Evolutionary conservation across 2,888 invertebrate genomes (phyloP), one percentile per base, ranked within the genome.

Genomic region (Orchestes rusci): DNA sequence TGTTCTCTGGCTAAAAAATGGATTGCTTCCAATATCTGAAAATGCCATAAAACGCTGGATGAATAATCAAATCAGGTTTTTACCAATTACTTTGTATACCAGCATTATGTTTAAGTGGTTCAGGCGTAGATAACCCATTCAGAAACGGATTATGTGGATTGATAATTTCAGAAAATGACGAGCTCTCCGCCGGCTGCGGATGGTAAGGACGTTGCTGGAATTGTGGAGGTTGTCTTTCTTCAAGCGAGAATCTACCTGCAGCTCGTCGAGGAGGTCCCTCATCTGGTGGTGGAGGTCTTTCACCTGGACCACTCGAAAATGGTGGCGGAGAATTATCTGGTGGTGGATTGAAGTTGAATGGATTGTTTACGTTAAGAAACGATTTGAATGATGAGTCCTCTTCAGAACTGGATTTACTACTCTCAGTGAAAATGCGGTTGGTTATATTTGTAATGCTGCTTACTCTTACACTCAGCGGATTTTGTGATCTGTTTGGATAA

Each of bases 301-400:
- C n/a, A n/a, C n/a, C n/a, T n/a, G n/a, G 31, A 31, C 20, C 35
- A 12, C 20, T 16, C 2, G 27, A 12, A 34, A 15, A 13, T 31
- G 31, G 17, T n/a, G 42, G 38, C 2, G 50, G 45, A 18, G 44
- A 30, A 7, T 29, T n/a, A n/a, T n/a, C n/a, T n/a, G n/a, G n/a
- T n/a, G n/a, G n/a, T 5, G 53, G 53, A 37, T 50, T 53, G 20
- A 54, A 53, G 17, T 48, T 47, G 16, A 39, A 52, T 27, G 43
- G 50, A 31, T 53, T 52, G 10, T 48, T 48, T 4, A 31, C 17
- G 16, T 44, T 38, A 5, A 47, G 15, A 13, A 42, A 27, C 16
- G 39, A 37, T 13, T 47, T 48, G 1, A 32, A 34, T 3, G 2
- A 8, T 10, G 31, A 7, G 19, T 23, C 7, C 27, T 17, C 20